These are phyloP conservation scores for Tricholauxania praeusta DNA, from an alignment of 2,888 invertebrate genomes.

Conservation along the genomic window DNA sequence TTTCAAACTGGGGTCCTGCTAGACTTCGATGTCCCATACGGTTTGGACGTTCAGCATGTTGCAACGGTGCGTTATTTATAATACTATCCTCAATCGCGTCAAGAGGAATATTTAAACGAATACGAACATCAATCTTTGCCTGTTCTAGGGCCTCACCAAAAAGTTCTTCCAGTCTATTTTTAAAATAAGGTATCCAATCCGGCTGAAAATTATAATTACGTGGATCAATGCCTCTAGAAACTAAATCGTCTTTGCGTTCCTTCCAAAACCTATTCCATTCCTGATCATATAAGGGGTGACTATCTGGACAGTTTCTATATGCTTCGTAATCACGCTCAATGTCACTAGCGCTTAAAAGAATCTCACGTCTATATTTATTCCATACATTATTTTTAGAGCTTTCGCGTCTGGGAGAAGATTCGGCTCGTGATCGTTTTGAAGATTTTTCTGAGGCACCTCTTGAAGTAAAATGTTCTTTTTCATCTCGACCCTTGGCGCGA, in stretches of 20 bases:
- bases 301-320: conserved; percentile 78
- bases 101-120: conserved; percentile 43
- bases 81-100: conserved; percentile 43
- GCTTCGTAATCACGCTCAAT: conserved; percentile 70
- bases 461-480: background rate
- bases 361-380: conserved; percentile 46
- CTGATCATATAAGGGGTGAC: conserved; percentile 83
- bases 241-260: conserved; percentile 77
- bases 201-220: conserved; percentile 83
- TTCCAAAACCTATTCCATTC: conserved; percentile 92
- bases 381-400: conserved; percentile 36
- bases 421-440: conserved; percentile 33
- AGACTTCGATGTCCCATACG: background rate
- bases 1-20: background rate
- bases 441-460: too few species aligned
- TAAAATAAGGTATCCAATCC: conserved; percentile 87
- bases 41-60: background rate
- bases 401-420: background rate
- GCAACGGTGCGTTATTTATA: background rate
- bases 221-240: conserved; percentile 69
- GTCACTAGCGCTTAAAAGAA: conserved; percentile 40
- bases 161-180: conserved; percentile 79
- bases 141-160: conserved; percentile 76
- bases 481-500: background rate
- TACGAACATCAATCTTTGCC: conserved; percentile 42